Evolutionary conservation across 2,888 invertebrate genomes (phyloP).

Genomic region (Aproaerema taeniolella): DNA sequence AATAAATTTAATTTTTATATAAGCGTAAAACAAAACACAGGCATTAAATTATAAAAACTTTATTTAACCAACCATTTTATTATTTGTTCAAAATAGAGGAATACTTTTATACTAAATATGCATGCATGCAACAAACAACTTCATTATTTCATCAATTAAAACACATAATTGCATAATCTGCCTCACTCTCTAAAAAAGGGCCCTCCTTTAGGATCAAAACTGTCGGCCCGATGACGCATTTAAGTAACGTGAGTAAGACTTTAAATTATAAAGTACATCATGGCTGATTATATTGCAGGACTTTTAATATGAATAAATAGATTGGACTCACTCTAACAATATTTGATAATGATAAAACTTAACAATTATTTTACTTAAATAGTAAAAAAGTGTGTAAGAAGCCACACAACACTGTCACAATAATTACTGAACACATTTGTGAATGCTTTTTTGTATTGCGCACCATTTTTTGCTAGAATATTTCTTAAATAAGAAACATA

Average conservation of each 20-base stretch:
- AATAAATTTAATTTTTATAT: too few relatives aligned
- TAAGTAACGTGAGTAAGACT: too few relatives aligned
- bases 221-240: too few relatives aligned
- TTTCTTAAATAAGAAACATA: neutral
- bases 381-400: slow-evolving; percentile 25
- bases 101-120: slow-evolving; percentile 35
- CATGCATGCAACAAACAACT: slow-evolving; percentile 31
- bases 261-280: too few relatives aligned
- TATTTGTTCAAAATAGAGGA: slow-evolving; percentile 52
- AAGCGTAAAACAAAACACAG: neutral
- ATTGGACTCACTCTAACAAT: slow-evolving; percentile 1
- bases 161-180: neutral
- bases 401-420: neutral
- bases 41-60: slow-evolving; percentile 31
- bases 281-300: too few relatives aligned
- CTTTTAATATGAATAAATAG: too few relatives aligned
- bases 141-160: slow-evolving; percentile 22
- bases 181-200: neutral
- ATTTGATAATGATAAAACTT: slow-evolving; percentile 32
- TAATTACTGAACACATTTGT: neutral
- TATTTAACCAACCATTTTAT: slow-evolving; percentile 38
- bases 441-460: neutral
- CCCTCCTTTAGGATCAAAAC: slow-evolving; percentile 5
- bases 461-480: neutral
- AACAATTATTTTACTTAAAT: slow-evolving; percentile 33